Percentiles rank a stretch among this genome's conserved stretches.
These are phyloP conservation scores for Portevinia maculata DNA, from an alignment of 2,888 invertebrate species.

Conservation along the genomic window DNA sequence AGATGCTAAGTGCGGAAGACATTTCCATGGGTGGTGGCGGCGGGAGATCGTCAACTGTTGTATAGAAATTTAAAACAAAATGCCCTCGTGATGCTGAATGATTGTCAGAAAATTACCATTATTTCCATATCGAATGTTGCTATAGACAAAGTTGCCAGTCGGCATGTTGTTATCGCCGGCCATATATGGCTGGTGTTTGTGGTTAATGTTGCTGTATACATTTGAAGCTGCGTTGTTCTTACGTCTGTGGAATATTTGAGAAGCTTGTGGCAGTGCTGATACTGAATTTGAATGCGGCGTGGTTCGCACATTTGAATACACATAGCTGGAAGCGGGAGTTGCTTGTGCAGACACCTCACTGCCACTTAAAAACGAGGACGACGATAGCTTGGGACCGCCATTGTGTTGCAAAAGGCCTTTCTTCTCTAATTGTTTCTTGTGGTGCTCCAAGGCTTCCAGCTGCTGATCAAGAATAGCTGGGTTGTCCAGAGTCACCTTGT, in stretches of 20 bases:
- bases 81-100: too few species aligned
- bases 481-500: constrained; percentile 80
- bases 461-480: constrained; percentile 81
- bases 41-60: constrained; percentile 83
- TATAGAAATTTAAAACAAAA: not conserved
- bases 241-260: constrained; percentile 16
- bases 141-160: constrained; percentile 47
- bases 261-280: constrained; percentile 8
- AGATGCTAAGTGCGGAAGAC: constrained; percentile 80
- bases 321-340: constrained; percentile 29
- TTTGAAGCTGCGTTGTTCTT: constrained; percentile 20
- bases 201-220: constrained; percentile 76
- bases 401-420: constrained; percentile 76
- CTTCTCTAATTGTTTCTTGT: constrained; percentile 82
- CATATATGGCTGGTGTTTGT: constrained; percentile 82
- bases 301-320: constrained; percentile 44
- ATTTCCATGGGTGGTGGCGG: constrained; percentile 86
- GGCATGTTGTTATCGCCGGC: constrained; percentile 84
- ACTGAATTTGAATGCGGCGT: not conserved
- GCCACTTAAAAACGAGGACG: constrained; percentile 75
- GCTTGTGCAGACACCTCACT: not conserved
- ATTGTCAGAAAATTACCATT: constrained; percentile 37
- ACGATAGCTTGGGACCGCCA: constrained; percentile 76
- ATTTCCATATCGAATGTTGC: constrained; percentile 51
- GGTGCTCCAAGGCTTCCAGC: constrained; percentile 81